A percentile compares a stretch with the other conserved stretches of the same genome.
phyloP scores from a whole-genome alignment of 2,113 vertebrate species.

The Lutjanus erythropterus region DNA sequence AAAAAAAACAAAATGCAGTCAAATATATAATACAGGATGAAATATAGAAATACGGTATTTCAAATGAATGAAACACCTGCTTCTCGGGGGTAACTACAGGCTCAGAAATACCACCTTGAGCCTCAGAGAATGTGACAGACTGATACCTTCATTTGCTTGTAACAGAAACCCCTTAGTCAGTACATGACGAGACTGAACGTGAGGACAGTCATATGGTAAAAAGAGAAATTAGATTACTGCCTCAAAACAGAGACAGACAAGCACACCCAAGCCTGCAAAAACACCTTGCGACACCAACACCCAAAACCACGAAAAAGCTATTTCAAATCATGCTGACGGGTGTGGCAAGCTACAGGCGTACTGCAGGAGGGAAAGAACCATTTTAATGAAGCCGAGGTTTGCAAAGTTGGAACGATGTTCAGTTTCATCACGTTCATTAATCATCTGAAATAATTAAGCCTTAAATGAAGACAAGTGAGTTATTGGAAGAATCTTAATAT shows the following conservation, averaged over 20 bases:
- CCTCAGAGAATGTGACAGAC: neutral
- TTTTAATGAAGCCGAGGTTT: neutral
- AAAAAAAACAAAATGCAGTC: neutral
- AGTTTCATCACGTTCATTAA: neutral
- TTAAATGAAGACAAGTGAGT: neutral
- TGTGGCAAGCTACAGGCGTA: slow-evolving; percentile 31
- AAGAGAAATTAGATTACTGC: slow-evolving; percentile 71
- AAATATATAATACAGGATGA: neutral
- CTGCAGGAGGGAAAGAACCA: neutral
- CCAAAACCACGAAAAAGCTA: slow-evolving; percentile 66
- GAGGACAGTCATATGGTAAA: slow-evolving; percentile 76
- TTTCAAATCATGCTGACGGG: slow-evolving; percentile 46
- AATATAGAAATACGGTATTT: neutral
- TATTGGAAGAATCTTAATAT: neutral
- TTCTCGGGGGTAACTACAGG: neutral
- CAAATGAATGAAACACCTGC: neutral
- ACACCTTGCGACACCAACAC: slow-evolving; percentile 61
- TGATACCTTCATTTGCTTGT: neutral
- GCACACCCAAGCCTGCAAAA: slow-evolving; percentile 66
- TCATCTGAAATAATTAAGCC: neutral
- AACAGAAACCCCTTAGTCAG: slow-evolving; percentile 71
- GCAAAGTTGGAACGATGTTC: slow-evolving; percentile 1
- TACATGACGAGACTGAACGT: slow-evolving; percentile 41
- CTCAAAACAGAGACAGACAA: slow-evolving; percentile 60
- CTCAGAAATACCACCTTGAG: neutral